Conservation (phyloP, 2,113 vertebrate genomes). For the Holacanthus passer region DNA sequence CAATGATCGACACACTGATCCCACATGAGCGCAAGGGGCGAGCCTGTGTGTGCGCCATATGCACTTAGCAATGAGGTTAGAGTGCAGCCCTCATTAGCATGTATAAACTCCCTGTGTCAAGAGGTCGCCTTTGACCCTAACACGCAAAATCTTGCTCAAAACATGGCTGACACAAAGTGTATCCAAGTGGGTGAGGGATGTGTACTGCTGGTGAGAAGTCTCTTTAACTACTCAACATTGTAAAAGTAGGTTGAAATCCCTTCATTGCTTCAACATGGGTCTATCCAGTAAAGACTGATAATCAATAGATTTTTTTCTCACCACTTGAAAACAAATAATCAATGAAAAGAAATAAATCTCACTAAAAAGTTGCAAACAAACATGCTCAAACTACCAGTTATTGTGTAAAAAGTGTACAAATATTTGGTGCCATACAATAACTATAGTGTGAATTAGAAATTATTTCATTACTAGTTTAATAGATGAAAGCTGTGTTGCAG, state of each 20-base stretch:
- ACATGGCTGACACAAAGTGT: constrained; percentile 67
- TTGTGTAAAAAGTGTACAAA: background rate
- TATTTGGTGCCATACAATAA: background rate
- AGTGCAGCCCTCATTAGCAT: constrained; percentile 81
- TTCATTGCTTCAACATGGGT: background rate
- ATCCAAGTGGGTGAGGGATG: constrained; percentile 54
- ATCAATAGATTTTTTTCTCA: background rate
- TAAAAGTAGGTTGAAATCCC: background rate
- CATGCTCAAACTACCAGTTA: background rate
- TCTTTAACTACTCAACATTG: background rate
- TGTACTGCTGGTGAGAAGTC: constrained; percentile 5
- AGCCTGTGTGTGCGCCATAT: constrained; percentile 66
- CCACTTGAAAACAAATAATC: background rate
- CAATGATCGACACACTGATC: constrained; percentile 63
- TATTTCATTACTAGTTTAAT: background rate
- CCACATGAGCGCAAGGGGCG: constrained; percentile 57
- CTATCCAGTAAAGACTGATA: background rate
- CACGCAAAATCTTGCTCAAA: constrained; percentile 69
- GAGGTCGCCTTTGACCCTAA: constrained; percentile 81
- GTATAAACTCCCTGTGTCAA: constrained; percentile 79
- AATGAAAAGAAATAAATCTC: background rate
- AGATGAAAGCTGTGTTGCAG: constrained; percentile 5
- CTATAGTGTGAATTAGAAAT: background rate
- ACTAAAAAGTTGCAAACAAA: background rate
- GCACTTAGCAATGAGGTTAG: constrained; percentile 74